Conservation (phyloP, 2,113 vertebrate species). For the Thamnaconus septentrionalis region DNA sequence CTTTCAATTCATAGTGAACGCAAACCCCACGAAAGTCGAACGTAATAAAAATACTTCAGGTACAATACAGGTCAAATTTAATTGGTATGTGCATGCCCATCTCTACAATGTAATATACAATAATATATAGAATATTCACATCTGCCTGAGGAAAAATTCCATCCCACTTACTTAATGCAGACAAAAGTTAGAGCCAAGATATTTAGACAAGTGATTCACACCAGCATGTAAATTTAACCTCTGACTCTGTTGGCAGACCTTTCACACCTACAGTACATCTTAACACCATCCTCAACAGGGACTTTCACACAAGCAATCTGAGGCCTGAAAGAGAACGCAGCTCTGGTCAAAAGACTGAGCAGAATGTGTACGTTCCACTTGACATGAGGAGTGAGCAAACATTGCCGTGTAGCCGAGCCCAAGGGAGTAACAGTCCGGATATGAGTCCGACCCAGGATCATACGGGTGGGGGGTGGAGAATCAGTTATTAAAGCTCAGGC, state of each 20-base stretch:
- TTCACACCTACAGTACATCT: slow-evolving; percentile 5
- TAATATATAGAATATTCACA: no score
- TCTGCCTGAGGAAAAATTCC: no score
- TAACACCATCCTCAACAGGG: slow-evolving; percentile 34
- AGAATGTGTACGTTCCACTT: slow-evolving; percentile 29
- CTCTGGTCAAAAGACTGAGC: slow-evolving; percentile 33
- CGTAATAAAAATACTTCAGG: neutral
- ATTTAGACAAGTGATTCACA: no score
- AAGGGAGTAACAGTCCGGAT: slow-evolving; percentile 72
- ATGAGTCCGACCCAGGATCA: slow-evolving; percentile 70
- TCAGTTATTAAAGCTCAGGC: slow-evolving; percentile 62
- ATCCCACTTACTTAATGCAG: no score
- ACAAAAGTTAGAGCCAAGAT: no score
- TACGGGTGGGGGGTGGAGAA: slow-evolving; percentile 68
- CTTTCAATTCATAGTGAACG: slow-evolving; percentile 20
- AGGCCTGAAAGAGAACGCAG: neutral
- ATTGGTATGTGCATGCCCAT: neutral
- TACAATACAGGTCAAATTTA: neutral
- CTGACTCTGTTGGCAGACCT: slow-evolving; percentile 12
- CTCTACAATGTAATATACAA: no score
- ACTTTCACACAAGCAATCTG: slow-evolving; percentile 7
- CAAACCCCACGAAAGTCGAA: neutral
- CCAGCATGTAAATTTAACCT: no score
- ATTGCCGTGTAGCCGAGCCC: slow-evolving; percentile 44
- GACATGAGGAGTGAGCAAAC: slow-evolving; percentile 41